Conservation (phyloP, 2,888 invertebrate genomes). For the Eurytoma adleriae region DNA sequence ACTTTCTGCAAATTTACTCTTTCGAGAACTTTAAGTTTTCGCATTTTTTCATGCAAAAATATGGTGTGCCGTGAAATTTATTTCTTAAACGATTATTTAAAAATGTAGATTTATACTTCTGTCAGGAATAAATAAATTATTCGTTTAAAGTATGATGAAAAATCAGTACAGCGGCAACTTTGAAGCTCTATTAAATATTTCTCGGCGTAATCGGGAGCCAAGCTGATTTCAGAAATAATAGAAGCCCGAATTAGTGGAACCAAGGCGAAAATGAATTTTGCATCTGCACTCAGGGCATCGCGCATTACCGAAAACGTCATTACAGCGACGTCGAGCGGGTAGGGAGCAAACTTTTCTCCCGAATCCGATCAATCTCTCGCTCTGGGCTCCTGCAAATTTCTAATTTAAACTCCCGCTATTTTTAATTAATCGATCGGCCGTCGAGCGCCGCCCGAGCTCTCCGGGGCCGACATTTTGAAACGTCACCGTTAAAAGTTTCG, state of each 20-base stretch:
- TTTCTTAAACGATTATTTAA: no score
- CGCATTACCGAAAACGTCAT: conserved; percentile 35
- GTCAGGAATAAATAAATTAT: no score
- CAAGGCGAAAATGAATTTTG: background rate
- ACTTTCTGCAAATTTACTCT: no score
- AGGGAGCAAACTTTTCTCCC: conserved; percentile 38
- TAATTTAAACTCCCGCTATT: conserved; percentile 52
- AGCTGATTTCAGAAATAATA: background rate
- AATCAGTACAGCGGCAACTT: no score
- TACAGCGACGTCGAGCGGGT: background rate
- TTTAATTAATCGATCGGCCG: conserved; percentile 52
- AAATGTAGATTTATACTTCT: no score
- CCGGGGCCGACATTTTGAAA: conserved; percentile 37
- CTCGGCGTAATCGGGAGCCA: no score
- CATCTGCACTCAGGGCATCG: background rate
- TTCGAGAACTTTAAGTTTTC: background rate
- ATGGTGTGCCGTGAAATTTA: no score
- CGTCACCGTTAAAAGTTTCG: conserved; percentile 47
- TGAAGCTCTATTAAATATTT: no score
- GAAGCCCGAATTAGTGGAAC: background rate
- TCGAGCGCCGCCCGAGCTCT: background rate
- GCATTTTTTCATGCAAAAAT: no score
- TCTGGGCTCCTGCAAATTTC: conserved; percentile 38
- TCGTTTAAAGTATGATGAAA: no score
- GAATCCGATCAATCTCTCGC: conserved; percentile 45